Percentiles rank a stretch among this genome's conserved stretches.
phyloP scores from a whole-genome alignment of 2,888 invertebrate species.

The Drosophila tanythrix region DNA sequence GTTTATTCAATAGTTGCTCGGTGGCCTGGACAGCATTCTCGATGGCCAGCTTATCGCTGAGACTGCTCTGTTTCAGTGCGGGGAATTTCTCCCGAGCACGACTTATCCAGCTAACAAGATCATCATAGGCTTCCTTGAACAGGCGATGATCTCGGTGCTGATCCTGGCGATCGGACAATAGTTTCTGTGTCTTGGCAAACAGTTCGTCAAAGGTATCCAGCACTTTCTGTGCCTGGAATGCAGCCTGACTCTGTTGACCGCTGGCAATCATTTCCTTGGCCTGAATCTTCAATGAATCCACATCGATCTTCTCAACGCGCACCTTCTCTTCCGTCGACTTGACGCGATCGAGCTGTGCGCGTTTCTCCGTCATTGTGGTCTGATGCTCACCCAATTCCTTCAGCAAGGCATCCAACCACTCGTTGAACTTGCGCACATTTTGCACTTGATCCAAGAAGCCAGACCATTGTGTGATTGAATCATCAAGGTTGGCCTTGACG shows the following conservation, averaged over 20 bases:
- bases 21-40: slow-evolving; percentile 95
- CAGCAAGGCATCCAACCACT: slow-evolving; percentile 90
- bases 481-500: slow-evolving; percentile 94
- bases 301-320: slow-evolving; percentile 95
- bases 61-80: slow-evolving; percentile 92
- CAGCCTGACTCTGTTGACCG: slow-evolving; percentile 93
- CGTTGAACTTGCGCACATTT: slow-evolving; percentile 92
- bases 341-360: slow-evolving; percentile 93
- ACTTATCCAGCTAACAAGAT: slow-evolving; percentile 94
- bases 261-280: slow-evolving; percentile 94
- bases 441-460: slow-evolving; percentile 95
- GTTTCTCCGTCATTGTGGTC: slow-evolving; percentile 93
- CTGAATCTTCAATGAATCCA: slow-evolving; percentile 93
- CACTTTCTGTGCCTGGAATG: slow-evolving; percentile 93
- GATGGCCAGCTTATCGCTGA: slow-evolving; percentile 94
- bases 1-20: slow-evolving; percentile 93
- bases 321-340: slow-evolving; percentile 95
- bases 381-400: slow-evolving; percentile 91
- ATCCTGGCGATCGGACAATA: slow-evolving; percentile 92
- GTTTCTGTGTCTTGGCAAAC: slow-evolving; percentile 90
- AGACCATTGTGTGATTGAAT: slow-evolving; percentile 96
- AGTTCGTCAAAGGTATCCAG: slow-evolving; percentile 93
- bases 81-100: slow-evolving; percentile 95
- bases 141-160: slow-evolving; percentile 94
- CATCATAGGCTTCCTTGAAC: slow-evolving; percentile 96